These are phyloP conservation scores for Nycteola revayana DNA, from an alignment of 2,888 invertebrate genomes.

Conservation along the genomic window DNA sequence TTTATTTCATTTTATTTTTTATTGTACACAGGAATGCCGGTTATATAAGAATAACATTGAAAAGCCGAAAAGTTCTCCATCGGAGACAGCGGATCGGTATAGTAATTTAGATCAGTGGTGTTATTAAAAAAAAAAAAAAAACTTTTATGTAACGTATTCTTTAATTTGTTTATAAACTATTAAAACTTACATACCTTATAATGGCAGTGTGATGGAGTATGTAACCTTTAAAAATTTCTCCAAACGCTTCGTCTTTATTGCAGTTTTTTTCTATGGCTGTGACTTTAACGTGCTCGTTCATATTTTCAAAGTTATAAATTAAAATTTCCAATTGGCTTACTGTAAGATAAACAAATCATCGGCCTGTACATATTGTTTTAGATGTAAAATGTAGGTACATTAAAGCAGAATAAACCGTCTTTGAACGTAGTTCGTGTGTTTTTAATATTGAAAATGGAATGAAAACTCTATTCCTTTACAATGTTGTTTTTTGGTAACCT, in stretches of 20 bases:
- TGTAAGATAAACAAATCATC: slow-evolving; percentile 38
- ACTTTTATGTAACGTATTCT: too few relatives aligned
- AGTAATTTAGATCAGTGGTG: too few relatives aligned
- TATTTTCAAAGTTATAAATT: slow-evolving; percentile 56
- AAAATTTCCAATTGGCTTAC: slow-evolving; percentile 58
- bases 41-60: too few relatives aligned
- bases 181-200: slow-evolving; percentile 48
- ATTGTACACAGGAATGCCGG: too few relatives aligned
- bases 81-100: too few relatives aligned
- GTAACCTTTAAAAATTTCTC: slow-evolving; percentile 40
- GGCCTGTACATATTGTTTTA: too few relatives aligned
- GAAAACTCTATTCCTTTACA: slow-evolving; percentile 24
- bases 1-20: too few relatives aligned
- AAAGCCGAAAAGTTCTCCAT: too few relatives aligned
- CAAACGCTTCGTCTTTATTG: slow-evolving; percentile 47
- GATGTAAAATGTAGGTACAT: slow-evolving; percentile 5
- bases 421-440: slow-evolving; percentile 21
- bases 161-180: too few relatives aligned
- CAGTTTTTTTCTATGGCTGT: slow-evolving; percentile 37
- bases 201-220: slow-evolving; percentile 45
- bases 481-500: too few relatives aligned
- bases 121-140: too few relatives aligned
- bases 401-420: slow-evolving; percentile 16
- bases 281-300: slow-evolving; percentile 43
- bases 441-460: slow-evolving; percentile 26